phyloP scores from a whole-genome alignment of 2,113 vertebrate genomes.

The Elephas maximus region DNA sequence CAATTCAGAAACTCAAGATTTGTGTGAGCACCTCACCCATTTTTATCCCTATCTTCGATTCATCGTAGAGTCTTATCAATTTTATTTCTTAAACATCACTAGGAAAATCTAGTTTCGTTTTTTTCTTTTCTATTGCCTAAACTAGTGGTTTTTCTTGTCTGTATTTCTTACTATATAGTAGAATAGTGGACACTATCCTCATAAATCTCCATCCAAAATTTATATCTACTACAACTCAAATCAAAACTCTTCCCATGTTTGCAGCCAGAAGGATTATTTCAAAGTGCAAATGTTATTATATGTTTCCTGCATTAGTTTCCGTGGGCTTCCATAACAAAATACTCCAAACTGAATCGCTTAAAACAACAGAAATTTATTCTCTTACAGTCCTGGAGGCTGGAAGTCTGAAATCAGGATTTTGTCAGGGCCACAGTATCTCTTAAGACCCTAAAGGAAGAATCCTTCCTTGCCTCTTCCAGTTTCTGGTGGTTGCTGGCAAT shows the following conservation, averaged over 20 bases:
- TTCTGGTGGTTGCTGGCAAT: too few relatives aligned
- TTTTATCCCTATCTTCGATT: neutral
- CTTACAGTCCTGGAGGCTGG: too few relatives aligned
- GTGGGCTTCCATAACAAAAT: too few relatives aligned
- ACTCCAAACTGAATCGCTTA: too few relatives aligned
- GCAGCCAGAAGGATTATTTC: neutral
- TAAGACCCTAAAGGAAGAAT: too few relatives aligned
- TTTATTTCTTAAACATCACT: neutral
- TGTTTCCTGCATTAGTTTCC: too few relatives aligned
- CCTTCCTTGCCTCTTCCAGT: too few relatives aligned
- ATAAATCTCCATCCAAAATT: neutral
- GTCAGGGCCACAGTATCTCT: too few relatives aligned
- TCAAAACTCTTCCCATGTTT: neutral
- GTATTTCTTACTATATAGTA: neutral
- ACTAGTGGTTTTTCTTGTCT: neutral
- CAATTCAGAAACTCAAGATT: neutral
- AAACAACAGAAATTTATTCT: too few relatives aligned
- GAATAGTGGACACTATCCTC: neutral
- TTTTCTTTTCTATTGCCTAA: neutral
- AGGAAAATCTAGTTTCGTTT: neutral
- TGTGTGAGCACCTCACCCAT: neutral
- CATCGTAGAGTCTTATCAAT: neutral
- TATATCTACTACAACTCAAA: neutral
- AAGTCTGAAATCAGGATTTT: too few relatives aligned
- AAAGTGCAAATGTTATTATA: neutral